Percentiles rank a stretch among this genome's conserved stretches.
Conservation (phyloP, 1,140 invertebrate genomes). For the Olivierus martensii region DNA sequence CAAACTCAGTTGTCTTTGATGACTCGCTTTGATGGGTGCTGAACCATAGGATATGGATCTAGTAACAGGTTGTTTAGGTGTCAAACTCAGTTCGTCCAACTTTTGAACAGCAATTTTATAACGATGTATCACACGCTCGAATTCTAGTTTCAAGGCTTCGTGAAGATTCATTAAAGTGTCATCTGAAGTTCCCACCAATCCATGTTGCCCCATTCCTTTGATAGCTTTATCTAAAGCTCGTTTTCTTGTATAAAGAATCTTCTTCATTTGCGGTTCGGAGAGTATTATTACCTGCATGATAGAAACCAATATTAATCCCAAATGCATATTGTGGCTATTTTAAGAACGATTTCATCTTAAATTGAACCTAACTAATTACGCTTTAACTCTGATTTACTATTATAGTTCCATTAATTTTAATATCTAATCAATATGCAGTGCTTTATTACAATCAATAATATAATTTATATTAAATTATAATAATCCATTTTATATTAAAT, state of each 20-base stretch:
- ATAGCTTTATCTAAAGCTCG: conserved; percentile 65
- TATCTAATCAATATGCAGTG: no score
- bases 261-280: conserved; percentile 40
- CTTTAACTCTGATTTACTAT: neutral
- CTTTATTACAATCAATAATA: no score
- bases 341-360: neutral
- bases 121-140: conserved; percentile 64
- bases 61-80: conserved; percentile 27
- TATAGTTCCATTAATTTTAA: neutral
- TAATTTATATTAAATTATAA: no score
- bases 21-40: conserved; percentile 70
- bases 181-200: conserved; percentile 50
- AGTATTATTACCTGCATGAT: conserved; percentile 33
- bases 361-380: neutral
- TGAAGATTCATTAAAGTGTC: conserved; percentile 42
- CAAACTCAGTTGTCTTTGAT: conserved; percentile 71
- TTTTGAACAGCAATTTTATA: conserved; percentile 78
- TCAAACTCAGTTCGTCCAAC: conserved; percentile 57
- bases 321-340: neutral
- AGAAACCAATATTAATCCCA: neutral
- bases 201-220: conserved; percentile 70
- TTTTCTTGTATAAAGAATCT: conserved; percentile 44
- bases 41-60: conserved; percentile 43
- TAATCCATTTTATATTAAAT: no score
- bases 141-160: conserved; percentile 45